Conservation (phyloP, 1,140 invertebrate species). For the Drosophila sucinea region DNA sequence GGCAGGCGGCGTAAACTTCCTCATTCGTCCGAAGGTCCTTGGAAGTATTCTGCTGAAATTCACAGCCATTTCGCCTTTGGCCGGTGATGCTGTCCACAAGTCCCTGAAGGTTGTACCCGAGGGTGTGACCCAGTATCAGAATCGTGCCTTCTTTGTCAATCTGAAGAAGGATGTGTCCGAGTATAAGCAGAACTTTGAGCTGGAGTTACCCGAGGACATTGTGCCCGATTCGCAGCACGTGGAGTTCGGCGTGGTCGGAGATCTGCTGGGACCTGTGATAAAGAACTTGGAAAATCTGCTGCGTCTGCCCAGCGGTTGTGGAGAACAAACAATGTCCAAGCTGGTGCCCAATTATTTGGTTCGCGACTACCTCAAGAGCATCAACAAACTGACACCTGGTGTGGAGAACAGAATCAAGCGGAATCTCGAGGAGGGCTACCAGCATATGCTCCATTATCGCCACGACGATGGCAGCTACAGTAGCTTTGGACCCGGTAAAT, state of each 20-base stretch:
- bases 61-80: conserved; percentile 87
- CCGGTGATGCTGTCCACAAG: conserved; percentile 89
- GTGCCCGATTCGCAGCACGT: conserved; percentile 89
- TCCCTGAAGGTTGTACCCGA: conserved; percentile 90
- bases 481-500: conserved; percentile 89
- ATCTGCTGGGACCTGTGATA: conserved; percentile 90
- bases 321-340: conserved; percentile 97
- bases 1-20: conserved; percentile 89
- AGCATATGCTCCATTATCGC: conserved; percentile 95
- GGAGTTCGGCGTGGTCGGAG: conserved; percentile 89
- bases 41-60: conserved; percentile 91
- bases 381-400: conserved; percentile 82
- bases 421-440: conserved; percentile 95
- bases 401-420: conserved; percentile 89
- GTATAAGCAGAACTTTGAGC: conserved; percentile 86
- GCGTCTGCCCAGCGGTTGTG: conserved; percentile 94
- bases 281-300: conserved; percentile 90
- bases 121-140: conserved; percentile 90
- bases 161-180: conserved; percentile 86
- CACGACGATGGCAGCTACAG: conserved; percentile 97
- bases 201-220: conserved; percentile 88
- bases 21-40: conserved; percentile 89
- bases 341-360: conserved; percentile 95
- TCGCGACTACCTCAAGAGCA: conserved; percentile 87
- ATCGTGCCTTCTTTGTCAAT: conserved; percentile 90